These are phyloP conservation scores for Lycodopsis pacificus DNA, from an alignment of 2,797 vertebrate genomes.

Conservation along the genomic window DNA sequence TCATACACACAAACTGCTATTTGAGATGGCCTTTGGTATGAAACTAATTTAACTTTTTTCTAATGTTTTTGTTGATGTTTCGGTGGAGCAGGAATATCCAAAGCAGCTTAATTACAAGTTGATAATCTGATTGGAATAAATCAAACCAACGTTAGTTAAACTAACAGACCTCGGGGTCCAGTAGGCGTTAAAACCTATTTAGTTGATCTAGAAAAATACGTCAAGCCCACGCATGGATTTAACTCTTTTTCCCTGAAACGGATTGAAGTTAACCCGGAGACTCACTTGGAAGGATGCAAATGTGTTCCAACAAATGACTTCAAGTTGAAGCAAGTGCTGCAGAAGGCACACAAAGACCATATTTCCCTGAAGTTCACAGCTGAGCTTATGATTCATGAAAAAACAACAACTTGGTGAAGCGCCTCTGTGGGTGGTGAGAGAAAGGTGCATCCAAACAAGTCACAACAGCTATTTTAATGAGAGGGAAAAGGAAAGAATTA, in stretches of 20 bases:
- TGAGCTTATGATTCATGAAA: neutral
- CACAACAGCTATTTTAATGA: neutral
- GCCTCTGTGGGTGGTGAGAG: neutral
- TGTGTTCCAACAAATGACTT: conserved; percentile 39
- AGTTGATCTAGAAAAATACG: neutral
- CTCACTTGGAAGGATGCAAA: conserved; percentile 3
- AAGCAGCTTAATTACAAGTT: neutral
- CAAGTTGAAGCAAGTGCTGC: conserved; percentile 37
- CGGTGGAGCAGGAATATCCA: neutral
- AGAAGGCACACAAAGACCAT: neutral
- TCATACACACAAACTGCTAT: conserved; percentile 40
- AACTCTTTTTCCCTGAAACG: neutral
- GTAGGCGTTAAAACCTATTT: neutral
- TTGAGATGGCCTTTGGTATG: conserved; percentile 21
- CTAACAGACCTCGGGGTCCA: no score
- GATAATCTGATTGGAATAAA: neutral
- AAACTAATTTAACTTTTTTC: neutral
- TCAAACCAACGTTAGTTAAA: neutral
- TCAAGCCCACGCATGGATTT: neutral
- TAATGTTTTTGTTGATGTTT: neutral
- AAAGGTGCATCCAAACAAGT: neutral
- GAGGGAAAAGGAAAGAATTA: neutral
- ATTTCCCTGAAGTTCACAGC: neutral
- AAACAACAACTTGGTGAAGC: neutral
- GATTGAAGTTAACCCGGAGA: no score